Evolutionary conservation across 2,888 invertebrate genomes (phyloP), one percentile per base, ranked within the genome.

Genomic region (Drosophila mimetica): DNA sequence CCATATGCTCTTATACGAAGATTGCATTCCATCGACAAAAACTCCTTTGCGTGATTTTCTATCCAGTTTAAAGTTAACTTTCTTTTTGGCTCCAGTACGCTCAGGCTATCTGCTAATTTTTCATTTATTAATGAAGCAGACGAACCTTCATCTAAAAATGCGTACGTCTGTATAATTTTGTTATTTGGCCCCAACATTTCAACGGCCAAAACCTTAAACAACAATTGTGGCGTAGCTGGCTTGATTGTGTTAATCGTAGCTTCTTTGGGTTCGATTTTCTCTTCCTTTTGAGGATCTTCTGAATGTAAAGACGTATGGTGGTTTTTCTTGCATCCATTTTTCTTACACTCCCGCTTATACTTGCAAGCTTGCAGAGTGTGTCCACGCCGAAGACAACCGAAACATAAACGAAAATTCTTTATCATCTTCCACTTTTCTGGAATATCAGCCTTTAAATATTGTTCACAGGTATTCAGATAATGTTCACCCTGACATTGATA

Each of bases 171-270:
- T n/a, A 7, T 14, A 2, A 14, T 36, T 7, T 36, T 36, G 14
- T 36, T 36, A n/a, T 36, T 36, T 36, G n/a, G 34, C n/a, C 34
- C 14, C 7, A 14, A 14, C n/a, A 36, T 36, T 14, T 36, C 36
- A 14, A 36, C 14, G 7, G 36, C n/a, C 34, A 14, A 36, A n/a
- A 14, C 7, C n/a, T 14, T 14, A n/a, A 36, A 36, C 7, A 36
- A 36, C 14, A 14, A 36, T 7, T 36, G 14, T 36, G 14, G 8
- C 7, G 2, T 14, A 14, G 3, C 14, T 36, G 36, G 36, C 8
- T 36, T 36, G n/a, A 34, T 34, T n/a, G 34, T 36, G 34, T 36
- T 36, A 14, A 14, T 36, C 34, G 14, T 36, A 36, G 34, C 34
- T 36, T 36, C n/a, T 36, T 36, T 36, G 7, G 34, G 34, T n/a